These are phyloP conservation scores for Dipodomys ordii DNA, from an alignment of 2,113 vertebrate species.

Conservation along the genomic window DNA sequence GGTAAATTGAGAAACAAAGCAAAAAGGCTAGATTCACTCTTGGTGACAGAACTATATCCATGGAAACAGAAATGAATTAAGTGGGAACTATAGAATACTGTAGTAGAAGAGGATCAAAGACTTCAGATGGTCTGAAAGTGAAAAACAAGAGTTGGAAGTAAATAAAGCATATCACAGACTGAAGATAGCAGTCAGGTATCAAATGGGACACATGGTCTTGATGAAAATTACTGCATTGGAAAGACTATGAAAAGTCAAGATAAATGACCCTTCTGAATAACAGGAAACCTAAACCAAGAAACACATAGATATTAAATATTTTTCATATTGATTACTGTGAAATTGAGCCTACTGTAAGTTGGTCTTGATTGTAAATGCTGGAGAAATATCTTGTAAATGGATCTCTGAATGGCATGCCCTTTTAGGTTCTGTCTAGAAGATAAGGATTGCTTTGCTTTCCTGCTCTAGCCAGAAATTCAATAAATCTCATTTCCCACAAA, in stretches of 20 bases:
- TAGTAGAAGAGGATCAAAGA: neutral
- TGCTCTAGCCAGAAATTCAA: neutral
- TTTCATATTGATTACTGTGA: neutral
- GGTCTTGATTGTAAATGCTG: neutral
- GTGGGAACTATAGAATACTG: neutral
- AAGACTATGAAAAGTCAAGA: slow-evolving; percentile 6
- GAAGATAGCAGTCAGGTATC: neutral
- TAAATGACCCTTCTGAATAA: slow-evolving; percentile 11
- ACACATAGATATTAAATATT: neutral
- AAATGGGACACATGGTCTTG: slow-evolving; percentile 17
- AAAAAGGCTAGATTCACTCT: neutral
- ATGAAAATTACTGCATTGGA: neutral
- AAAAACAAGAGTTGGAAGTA: neutral
- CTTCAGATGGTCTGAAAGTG: neutral
- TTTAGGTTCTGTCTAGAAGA: neutral
- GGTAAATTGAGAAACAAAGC: neutral
- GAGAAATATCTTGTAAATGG: neutral
- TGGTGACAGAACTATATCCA: neutral
- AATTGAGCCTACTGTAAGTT: neutral
- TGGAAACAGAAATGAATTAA: neutral
- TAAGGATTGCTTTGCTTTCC: neutral
- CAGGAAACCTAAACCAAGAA: slow-evolving; percentile 4
- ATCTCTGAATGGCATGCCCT: neutral
- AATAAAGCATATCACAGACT: neutral
- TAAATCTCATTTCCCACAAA: slow-evolving; percentile 22